Evolutionary conservation across 2,888 invertebrate species (phyloP), one percentile per base, ranked within the genome.

Genomic region (Hemaris fuciformis): DNA sequence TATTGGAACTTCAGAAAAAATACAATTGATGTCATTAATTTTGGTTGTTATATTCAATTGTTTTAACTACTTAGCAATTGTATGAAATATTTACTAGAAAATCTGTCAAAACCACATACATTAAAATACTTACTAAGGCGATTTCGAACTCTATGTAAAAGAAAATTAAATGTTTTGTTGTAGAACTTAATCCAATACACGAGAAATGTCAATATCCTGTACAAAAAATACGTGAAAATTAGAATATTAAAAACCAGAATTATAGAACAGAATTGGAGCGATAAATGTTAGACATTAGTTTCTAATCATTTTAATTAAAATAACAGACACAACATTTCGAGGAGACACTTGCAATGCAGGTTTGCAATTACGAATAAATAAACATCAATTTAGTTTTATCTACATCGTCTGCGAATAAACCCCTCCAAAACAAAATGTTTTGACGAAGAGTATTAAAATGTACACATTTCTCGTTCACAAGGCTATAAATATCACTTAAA

Each of bases 401-500:
- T 31, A 31, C 10, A 53, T 18, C 27, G 31, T 31, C 48, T 18
- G 53, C 46, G 48, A 46, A 46, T 48, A 34, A 6, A 20, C 13
- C 0, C 57, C 23, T 59, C 3, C 23, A 38, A 48, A 13, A 18
- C 31, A 59, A 59, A 45, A 23, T 31, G 25, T 34, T 38, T 34
- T 46, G 45, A 48, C 63, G 59, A 63, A 41, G 41, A 65, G 63
- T 57, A 64, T 75, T 62, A 65, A 68, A 72, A 71, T 67, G 63
- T 65, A 69, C 71, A 67, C 66, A 69, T 61, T 45, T 62, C 62
- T 63, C 68, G 70, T 81, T 79, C 79, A 80, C 75, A 80, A 65
- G 74, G 72, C 78, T 75, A 79, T 84, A 80, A 83, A 80, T 78
- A 74, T 72, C 67, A 69, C 67, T 66, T 71, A 74, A 75, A 83